Conservation (phyloP, 2,888 invertebrate genomes). For the Poecilobothrus nobilitatus region DNA sequence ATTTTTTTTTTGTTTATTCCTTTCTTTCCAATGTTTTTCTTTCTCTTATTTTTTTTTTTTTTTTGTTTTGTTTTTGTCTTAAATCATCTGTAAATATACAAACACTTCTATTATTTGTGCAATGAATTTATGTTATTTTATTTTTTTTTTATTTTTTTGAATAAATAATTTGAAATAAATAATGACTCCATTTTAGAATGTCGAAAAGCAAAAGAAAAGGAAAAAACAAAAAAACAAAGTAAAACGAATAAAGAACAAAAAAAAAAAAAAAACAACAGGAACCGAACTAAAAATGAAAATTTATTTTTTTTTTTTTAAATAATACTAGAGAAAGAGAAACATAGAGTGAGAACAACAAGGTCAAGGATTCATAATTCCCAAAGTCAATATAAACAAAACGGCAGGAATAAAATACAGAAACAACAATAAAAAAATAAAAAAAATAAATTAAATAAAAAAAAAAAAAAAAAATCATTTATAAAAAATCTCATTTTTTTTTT, state of each 20-base stretch:
- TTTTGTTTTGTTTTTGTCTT: not conserved
- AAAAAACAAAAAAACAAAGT: not conserved
- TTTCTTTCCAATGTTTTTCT: too few species aligned
- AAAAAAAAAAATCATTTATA: too few species aligned
- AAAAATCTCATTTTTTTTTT: not conserved
- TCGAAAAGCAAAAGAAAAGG: not conserved
- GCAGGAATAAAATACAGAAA: not conserved
- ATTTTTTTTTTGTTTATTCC: not conserved
- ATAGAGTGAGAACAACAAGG: not conserved
- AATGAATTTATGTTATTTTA: not conserved
- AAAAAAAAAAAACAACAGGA: not conserved
- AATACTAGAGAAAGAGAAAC: not conserved
- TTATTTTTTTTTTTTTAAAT: too few species aligned
- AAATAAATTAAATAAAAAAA: too few species aligned
- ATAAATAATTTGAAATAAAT: constrained; percentile 3
- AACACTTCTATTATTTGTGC: constrained; percentile 4
- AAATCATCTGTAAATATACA: constrained; percentile 6
- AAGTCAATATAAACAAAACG: constrained; percentile 9
- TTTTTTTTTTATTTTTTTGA: not conserved
- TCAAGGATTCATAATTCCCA: constrained; percentile 11
- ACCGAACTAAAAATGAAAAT: not conserved
- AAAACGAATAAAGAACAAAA: not conserved
- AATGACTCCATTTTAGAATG: constrained; percentile 4
- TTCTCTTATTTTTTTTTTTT: not conserved
- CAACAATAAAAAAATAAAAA: too few species aligned